Conservation (phyloP, 2,797 vertebrate genomes). For the Agapornis canus region DNA sequence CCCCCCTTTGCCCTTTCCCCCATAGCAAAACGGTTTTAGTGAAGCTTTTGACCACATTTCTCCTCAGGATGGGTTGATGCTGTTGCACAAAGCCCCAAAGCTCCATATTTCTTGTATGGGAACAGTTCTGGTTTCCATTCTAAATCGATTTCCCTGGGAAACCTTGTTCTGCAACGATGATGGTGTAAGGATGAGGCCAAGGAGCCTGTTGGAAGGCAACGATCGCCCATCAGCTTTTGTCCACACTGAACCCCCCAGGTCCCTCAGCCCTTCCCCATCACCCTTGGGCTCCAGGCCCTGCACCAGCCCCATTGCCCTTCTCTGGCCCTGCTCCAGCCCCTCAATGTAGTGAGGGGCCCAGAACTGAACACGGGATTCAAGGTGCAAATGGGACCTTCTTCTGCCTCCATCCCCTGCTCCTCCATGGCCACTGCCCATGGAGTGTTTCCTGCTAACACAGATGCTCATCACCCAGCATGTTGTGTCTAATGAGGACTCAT, state of each 20-base stretch:
- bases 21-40: not conserved
- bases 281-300: not conserved
- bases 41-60: not conserved
- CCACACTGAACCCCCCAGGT: not conserved
- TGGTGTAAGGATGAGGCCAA: not conserved
- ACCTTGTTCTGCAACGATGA: not conserved
- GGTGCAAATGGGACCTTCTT: not conserved
- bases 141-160: not conserved
- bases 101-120: not conserved
- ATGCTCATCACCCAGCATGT: not conserved
- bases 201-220: not conserved
- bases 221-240: not conserved
- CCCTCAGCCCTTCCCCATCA: not conserved
- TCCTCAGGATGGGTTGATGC: not conserved
- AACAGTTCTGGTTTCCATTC: not conserved
- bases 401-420: not conserved
- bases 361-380: not conserved
- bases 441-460: not conserved
- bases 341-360: not conserved
- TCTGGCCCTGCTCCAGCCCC: not conserved
- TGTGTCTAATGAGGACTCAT: not conserved
- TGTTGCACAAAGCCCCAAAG: not conserved
- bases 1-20: not conserved
- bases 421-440: not conserved
- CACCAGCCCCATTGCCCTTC: not conserved